A percentile compares a stretch with the other conserved stretches of the same genome.
phyloP scores from a whole-genome alignment of 2,888 invertebrate species.

The Gerris lacustris region DNA sequence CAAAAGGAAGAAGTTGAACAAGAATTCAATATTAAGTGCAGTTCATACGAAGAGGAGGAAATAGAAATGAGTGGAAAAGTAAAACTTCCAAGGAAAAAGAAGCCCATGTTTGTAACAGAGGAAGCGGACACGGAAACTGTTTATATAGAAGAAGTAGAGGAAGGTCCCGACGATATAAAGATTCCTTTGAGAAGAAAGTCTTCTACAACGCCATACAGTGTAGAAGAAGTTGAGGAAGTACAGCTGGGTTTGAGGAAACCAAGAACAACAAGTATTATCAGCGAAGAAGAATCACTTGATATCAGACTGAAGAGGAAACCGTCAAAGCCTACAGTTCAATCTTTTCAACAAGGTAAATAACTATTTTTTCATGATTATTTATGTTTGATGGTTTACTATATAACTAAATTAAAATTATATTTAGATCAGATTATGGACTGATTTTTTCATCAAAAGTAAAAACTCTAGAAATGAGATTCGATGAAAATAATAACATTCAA shows the following conservation, averaged over 20 bases:
- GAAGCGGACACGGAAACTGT: slow-evolving; percentile 55
- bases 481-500: no score
- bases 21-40: slow-evolving; percentile 73
- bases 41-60: slow-evolving; percentile 78
- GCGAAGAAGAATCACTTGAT: slow-evolving; percentile 56
- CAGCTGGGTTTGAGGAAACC: slow-evolving; percentile 36
- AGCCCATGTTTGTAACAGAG: slow-evolving; percentile 60
- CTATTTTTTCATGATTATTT: neutral
- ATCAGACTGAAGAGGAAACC: slow-evolving; percentile 55
- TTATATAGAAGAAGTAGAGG: slow-evolving; percentile 52
- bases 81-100: slow-evolving; percentile 56
- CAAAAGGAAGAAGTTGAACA: slow-evolving; percentile 69
- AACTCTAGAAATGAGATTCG: no score
- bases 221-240: slow-evolving; percentile 50
- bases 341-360: slow-evolving; percentile 32
- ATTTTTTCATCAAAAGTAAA: no score
- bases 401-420: neutral
- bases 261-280: slow-evolving; percentile 38
- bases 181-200: slow-evolving; percentile 35
- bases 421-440: neutral
- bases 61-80: slow-evolving; percentile 75
- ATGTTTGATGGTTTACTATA: neutral
- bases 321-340: slow-evolving; percentile 32
- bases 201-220: slow-evolving; percentile 39
- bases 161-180: slow-evolving; percentile 39